A percentile compares a stretch with the other conserved stretches of the same genome.
Conservation (phyloP, 2,888 invertebrate species). For the Dasysyrphus tricinctus region DNA sequence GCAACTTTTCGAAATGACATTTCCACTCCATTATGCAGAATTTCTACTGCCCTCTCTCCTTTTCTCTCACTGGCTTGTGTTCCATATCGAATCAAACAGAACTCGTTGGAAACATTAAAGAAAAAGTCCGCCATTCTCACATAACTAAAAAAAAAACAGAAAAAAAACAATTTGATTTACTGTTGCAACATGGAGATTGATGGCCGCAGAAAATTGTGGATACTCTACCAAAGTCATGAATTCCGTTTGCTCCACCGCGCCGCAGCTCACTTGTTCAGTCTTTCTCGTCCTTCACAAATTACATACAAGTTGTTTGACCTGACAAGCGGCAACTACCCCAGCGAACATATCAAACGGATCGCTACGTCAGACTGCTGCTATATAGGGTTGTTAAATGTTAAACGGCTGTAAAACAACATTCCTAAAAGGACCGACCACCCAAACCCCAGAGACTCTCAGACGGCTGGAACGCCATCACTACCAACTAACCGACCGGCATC, state of each 20-base stretch:
- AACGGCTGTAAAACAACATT: constrained; percentile 72
- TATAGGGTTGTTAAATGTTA: constrained; percentile 73
- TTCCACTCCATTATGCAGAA: constrained; percentile 75
- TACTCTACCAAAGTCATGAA: constrained; percentile 70
- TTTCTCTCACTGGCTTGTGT: not conserved
- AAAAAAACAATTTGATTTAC: constrained; percentile 73
- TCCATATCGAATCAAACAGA: constrained; percentile 59
- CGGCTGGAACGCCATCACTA: not conserved
- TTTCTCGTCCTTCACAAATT: constrained; percentile 64
- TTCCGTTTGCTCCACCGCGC: constrained; percentile 27
- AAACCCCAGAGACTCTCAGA: not conserved
- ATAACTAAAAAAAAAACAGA: not conserved
- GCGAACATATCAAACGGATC: constrained; percentile 66
- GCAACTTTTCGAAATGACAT: constrained; percentile 75
- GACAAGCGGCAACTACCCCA: constrained; percentile 68
- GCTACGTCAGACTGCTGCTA: constrained; percentile 51
- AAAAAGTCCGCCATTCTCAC: constrained; percentile 1
- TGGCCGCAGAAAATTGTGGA: constrained; percentile 73
- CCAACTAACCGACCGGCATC: constrained; percentile 53
- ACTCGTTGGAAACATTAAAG: constrained; percentile 46
- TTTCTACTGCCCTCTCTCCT: not conserved
- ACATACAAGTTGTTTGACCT: constrained; percentile 66
- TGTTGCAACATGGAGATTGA: constrained; percentile 73
- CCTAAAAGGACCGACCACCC: constrained; percentile 23
- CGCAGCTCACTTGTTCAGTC: not conserved